Base-by-base conservation (phyloP, 2,113 vertebrate species). In the Onychostruthus taczanowskii region DNA sequence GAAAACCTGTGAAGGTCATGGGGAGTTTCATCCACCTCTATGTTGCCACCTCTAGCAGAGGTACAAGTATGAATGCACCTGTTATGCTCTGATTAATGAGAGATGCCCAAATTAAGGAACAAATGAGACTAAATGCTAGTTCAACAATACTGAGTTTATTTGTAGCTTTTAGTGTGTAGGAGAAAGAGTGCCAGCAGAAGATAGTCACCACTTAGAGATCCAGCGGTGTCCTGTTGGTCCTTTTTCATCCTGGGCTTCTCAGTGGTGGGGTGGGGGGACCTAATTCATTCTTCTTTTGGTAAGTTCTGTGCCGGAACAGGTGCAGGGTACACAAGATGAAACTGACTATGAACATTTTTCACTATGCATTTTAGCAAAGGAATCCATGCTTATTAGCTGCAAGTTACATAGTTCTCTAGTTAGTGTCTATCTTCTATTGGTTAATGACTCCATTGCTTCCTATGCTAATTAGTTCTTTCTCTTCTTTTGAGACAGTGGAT, bases 71-170 rank as follows among this genome's bases (percentile, higher is more conserved):
- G 18, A 23, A 41, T 27, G 41, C 13, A 27, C 14, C 14, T 68
- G 6, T 44, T 31, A 27, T 6, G 12, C 33, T 37, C 37, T 59
- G 17, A 52, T 33, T 22, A 52, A 11, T 68, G 27, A 69, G 37
- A 59, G 22, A 39, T 46, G 46, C 28, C 22, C 46, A 28, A 23
- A 28, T 44, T 61, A 16, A 33, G 46, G 46, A 37, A 22, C 22
- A 23, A 33, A 61, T 0, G 1, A 59, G 46, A 23, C 0, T 0
- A 52, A 68, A 59, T 68, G 46, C 27, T 11, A 27, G 21, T 68
- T 77, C 46, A 61, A 28, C 46, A 28, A 10, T 33, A 28, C 18
- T 52, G 33, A 23, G 39, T 50, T 56, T 26, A 19, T 59, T 69
- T 52, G 46, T 52, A 39, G 33, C 9, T 37, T 46, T 69, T 33